These are phyloP conservation scores for Portevinia maculata DNA, from an alignment of 2,888 invertebrate species.

Conservation along the genomic window DNA sequence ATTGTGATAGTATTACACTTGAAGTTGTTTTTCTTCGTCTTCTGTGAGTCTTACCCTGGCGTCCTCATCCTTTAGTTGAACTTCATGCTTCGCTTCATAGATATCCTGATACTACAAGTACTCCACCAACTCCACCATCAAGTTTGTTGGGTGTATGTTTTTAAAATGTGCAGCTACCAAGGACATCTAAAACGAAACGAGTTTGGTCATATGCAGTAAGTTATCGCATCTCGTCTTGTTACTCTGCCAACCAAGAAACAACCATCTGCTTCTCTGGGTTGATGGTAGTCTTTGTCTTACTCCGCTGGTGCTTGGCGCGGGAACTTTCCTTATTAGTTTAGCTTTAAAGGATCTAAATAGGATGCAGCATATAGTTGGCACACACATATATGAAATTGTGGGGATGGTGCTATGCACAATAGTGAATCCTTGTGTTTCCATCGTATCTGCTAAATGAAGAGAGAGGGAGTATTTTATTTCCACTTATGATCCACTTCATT, in stretches of 20 bases:
- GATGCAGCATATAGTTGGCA: slow-evolving; percentile 11
- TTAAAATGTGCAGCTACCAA: slow-evolving; percentile 28
- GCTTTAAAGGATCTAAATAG: slow-evolving; percentile 62
- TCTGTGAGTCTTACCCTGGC: neutral
- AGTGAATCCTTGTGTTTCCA: slow-evolving; percentile 15
- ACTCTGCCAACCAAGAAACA: slow-evolving; percentile 25
- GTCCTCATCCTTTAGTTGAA: slow-evolving; percentile 54
- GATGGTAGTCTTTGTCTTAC: slow-evolving; percentile 17
- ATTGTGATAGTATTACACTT: slow-evolving; percentile 62
- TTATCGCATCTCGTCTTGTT: slow-evolving; percentile 53
- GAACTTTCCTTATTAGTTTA: slow-evolving; percentile 67
- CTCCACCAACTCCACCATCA: neutral
- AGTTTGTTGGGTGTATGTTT: slow-evolving; percentile 3
- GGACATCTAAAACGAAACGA: slow-evolving; percentile 51
- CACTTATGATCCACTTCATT: slow-evolving; percentile 74
- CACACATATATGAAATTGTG: slow-evolving; percentile 19
- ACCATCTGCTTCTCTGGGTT: slow-evolving; percentile 45
- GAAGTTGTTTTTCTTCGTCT: slow-evolving; percentile 61
- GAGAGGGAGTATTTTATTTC: slow-evolving; percentile 57
- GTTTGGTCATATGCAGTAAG: slow-evolving; percentile 52
- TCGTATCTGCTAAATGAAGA: slow-evolving; percentile 21
- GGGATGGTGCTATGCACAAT: neutral
- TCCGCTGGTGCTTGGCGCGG: slow-evolving; percentile 12
- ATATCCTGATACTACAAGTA: slow-evolving; percentile 18
- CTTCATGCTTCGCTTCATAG: slow-evolving; percentile 61